Percentiles rank a stretch among this genome's conserved stretches.
phyloP scores from a whole-genome alignment of 2,797 vertebrate species.

The Coccyzus lansbergi region DNA sequence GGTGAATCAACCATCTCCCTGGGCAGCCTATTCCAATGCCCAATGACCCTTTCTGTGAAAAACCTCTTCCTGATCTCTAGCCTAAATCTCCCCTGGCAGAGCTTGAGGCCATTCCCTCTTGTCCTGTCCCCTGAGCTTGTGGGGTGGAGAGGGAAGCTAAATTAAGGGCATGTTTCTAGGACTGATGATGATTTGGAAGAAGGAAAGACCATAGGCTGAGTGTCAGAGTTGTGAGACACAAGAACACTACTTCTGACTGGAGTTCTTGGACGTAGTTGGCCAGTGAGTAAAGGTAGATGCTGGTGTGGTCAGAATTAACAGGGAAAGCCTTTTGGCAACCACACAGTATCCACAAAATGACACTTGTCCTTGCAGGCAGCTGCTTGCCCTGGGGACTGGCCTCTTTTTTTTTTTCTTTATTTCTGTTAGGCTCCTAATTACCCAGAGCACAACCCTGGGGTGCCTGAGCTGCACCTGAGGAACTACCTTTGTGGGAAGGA shows the following conservation, averaged over 20 bases:
- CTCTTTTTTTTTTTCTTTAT: not conserved
- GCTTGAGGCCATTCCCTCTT: too few relatives aligned
- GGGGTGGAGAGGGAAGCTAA: not conserved
- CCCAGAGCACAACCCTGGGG: not conserved
- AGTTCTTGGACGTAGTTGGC: not conserved
- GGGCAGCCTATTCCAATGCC: too few relatives aligned
- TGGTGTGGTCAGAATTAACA: not conserved
- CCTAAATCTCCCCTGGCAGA: too few relatives aligned
- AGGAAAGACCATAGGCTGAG: not conserved
- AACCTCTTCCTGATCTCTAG: too few relatives aligned
- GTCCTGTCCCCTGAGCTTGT: too few relatives aligned
- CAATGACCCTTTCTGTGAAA: too few relatives aligned
- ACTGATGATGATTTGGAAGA: not conserved
- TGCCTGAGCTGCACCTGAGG: not conserved
- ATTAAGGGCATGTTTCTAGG: not conserved
- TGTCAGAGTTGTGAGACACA: not conserved
- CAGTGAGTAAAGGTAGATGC: not conserved
- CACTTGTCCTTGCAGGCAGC: not conserved
- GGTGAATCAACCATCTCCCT: too few relatives aligned
- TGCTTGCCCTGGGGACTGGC: not conserved
- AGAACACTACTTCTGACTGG: not conserved
- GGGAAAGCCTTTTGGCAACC: not conserved
- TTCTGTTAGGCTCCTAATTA: not conserved
- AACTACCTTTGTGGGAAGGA: not conserved
- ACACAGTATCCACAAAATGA: rapidly evolving